Base-by-base conservation (phyloP, 2,888 invertebrate genomes). In the Sthenelais limicola region DNA sequence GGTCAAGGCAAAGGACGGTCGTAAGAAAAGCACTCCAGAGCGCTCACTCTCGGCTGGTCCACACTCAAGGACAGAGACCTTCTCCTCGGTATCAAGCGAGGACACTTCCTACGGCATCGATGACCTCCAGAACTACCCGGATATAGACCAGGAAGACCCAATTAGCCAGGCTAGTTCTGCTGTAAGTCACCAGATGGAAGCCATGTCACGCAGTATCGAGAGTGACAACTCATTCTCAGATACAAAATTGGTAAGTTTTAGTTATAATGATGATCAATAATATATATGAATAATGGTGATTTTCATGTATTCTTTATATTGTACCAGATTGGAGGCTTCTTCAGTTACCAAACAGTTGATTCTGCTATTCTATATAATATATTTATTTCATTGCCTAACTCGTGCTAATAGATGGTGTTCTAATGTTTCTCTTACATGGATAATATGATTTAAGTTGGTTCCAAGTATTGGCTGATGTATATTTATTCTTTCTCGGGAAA, bases 1-100 rank as follows among this genome's bases (percentile, higher is more conserved):
- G 74, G 78, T 81, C 43, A 84, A 84, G 74, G 82, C 84, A 32
- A 84, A 82, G n/a, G 72, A 51, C 28, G 43, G 43, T 18, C 12
- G 5, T 5, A 5, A 9, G 26, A 7, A 15, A 26, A 12, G 7
- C 9, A 21, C 62, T 7, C 12, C 21, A 33, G 62, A 62, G n/a
- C 62, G 62, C 15, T 73, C 73, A 28, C 24, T 24, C 32, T 66
- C 72, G 3, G 49, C 72, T 9, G 51, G 33, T 7, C 62, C 62
- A 12, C 62, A 62, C 21, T 2, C 35, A 4, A 26, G 48, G 32
- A 47, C 30, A 9, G 12, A 9, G 24, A 66, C 66, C 15, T 26
- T 62, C 26, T 62, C 66, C 24, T 72, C 72, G 1, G 24, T 72
- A 33, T 72, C 72, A 5, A 68, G 67, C 26, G 72, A 68, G 56